phyloP scores from a whole-genome alignment of 2,113 vertebrate species.

The Athene noctua region DNA sequence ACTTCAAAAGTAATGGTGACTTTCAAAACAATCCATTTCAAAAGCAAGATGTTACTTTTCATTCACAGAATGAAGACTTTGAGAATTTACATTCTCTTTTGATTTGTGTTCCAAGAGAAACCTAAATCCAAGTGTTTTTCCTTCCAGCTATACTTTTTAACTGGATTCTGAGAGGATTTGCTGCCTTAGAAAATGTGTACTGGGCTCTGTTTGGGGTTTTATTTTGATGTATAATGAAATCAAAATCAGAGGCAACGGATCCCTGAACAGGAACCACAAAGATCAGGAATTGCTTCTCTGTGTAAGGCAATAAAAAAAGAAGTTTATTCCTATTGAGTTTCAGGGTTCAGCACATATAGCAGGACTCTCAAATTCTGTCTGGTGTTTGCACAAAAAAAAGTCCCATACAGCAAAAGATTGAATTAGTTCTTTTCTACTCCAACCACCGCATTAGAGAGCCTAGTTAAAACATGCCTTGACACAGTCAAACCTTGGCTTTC shows the following conservation, averaged over 20 bases:
- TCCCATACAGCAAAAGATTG: background rate
- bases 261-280: background rate
- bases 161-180: background rate
- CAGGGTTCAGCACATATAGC: background rate
- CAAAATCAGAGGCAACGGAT: background rate
- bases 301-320: background rate
- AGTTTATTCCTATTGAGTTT: background rate
- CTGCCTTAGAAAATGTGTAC: background rate
- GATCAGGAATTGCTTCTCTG: background rate
- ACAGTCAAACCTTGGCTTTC: background rate
- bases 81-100: conserved; percentile 2
- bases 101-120: conserved; percentile 2
- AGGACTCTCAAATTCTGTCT: background rate
- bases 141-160: background rate
- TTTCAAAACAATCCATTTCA: background rate
- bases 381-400: background rate
- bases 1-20: background rate
- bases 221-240: background rate
- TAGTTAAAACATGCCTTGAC: conserved; percentile 14
- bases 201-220: background rate
- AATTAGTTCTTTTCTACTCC: background rate
- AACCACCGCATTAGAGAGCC: background rate
- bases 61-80: background rate
- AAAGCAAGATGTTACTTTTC: background rate
- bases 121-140: background rate